phyloP scores from a whole-genome alignment of 2,113 vertebrate genomes.

The Siphamia tubifer region DNA sequence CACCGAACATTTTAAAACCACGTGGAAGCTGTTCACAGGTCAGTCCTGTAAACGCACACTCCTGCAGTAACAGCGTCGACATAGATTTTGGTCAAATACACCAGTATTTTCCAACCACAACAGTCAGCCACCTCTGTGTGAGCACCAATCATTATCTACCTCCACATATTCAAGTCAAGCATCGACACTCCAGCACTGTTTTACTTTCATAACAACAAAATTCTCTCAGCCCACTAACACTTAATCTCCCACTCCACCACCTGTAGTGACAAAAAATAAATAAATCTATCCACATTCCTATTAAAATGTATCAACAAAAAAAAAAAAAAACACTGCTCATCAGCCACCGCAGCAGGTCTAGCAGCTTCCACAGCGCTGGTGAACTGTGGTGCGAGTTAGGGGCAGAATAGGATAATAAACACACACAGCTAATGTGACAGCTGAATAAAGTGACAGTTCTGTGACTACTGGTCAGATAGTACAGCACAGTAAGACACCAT shows the following conservation, averaged over 20 bases:
- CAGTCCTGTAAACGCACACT: not conserved
- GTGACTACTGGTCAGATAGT: not conserved
- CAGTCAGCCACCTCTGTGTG: not conserved
- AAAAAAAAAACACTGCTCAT: not conserved
- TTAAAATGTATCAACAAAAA: not conserved
- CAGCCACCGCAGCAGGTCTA: not conserved
- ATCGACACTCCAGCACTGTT: not conserved
- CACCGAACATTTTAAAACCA: not conserved
- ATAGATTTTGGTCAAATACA: not conserved
- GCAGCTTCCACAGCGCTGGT: not conserved
- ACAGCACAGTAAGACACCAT: not conserved
- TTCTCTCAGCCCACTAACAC: slow-evolving; percentile 1
- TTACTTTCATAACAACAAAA: slow-evolving; percentile 12
- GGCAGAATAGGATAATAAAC: not conserved
- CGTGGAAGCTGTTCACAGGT: not conserved
- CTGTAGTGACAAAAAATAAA: slow-evolving; percentile 22
- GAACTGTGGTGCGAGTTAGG: not conserved
- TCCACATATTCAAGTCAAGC: not conserved
- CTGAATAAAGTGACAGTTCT: not conserved
- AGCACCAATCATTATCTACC: not conserved
- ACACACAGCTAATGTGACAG: not conserved
- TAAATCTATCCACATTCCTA: not conserved
- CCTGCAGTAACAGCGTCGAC: not conserved
- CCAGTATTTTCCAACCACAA: not conserved
- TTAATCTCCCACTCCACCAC: slow-evolving; percentile 12